Evolutionary conservation across 1,140 invertebrate genomes (phyloP), one percentile per base, ranked within the genome.

Genomic region (Heterodera carotae): DNA sequence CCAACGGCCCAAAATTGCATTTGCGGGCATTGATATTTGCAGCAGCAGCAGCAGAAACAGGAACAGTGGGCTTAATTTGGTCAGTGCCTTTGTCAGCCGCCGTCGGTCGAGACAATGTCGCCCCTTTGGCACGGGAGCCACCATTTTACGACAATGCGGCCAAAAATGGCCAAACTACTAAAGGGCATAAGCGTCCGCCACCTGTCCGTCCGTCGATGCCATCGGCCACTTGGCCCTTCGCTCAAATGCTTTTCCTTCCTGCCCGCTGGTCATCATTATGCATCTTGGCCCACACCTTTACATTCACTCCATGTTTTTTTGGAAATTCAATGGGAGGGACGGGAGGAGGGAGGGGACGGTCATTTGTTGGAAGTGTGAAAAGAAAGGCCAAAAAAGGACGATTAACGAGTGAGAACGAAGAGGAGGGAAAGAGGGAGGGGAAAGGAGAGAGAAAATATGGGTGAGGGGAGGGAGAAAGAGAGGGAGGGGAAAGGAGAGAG

Each of bases 1-100:
- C 76, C 76, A 77, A 22, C 62, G 29, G 27, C 34, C 75, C 29
- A 43, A 36, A 75, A 31, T 66, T 18, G 25, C 70, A 69, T 43
- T 43, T 75, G 56, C 56, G 72, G 72, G 22, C 48, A 22, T 56
- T 22, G 48, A 22, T 22, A 4, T 22, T 56, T 56, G 48, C 48
- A 56, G 71, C 15, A 66, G n/a, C n/a, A 66, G 48, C 48, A 56
- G 71, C 15, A 66, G n/a, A 27, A 66, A 34, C 62, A 66, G 62
- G 4, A 66, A 34, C 15, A 66, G 62, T 29, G n/a, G 62, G 62
- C 62, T 56, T 66, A 66, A 66, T 66, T 66, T 25, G 29, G 15
- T 15, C 10, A 31, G 27, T 66, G 60, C 60, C 39, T 43, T 1
- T 10, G 15, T 4, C 39, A 43, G 39, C 39, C n/a, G n/a, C n/a